Evolutionary conservation across 2,888 invertebrate species (phyloP), one percentile per base, ranked within the genome.

Genomic region (Ophion slaviceki): DNA sequence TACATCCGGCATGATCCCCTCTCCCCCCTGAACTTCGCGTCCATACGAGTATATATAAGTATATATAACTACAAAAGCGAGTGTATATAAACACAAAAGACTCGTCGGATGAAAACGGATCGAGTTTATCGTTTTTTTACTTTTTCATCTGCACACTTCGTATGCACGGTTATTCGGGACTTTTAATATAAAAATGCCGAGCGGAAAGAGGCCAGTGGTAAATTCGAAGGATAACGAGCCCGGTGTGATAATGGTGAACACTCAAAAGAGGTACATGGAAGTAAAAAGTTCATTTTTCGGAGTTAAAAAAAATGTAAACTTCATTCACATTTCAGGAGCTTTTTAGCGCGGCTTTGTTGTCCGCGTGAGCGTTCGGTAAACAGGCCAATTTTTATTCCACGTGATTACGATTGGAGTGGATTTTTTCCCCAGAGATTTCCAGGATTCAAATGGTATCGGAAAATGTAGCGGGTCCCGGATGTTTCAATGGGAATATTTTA

Each of bases 61-160:
- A 45, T 45, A 45, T 24, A 24, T 24, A 24, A 24, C 1, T 24
- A 7, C 40, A 40, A 5, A 40, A 40, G 40, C 40, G 45, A 47
- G 7, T 11, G 20, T 17, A 36, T 32, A 71, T 66, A 53, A 53
- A 24, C 8, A 40, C n/a, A 36, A 61, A 67, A 67, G 36, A 8
- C 14, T 53, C 24, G 6, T 17, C 20, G 47, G 11, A 1, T 11
- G 62, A 45, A 17, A 40, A 64, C 61, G 67, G 66, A 72, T 72
- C 32, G 66, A 78, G 61, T 74, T 81, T 20, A 70, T 81, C 72
- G 59, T 28, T 76, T 47, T 53, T 62, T 62, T 74, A 8, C 17
- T 47, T 78, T 61, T 68, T 61, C 47, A 61, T 70, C n/a, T 53
- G 11, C 20, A 59, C 76, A 14, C 20, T 77, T 66, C 71, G 66